Evolutionary conservation across 2,113 vertebrate species (phyloP), one percentile per base, ranked within the genome.

Genomic region (Sinosuthora webbiana): DNA sequence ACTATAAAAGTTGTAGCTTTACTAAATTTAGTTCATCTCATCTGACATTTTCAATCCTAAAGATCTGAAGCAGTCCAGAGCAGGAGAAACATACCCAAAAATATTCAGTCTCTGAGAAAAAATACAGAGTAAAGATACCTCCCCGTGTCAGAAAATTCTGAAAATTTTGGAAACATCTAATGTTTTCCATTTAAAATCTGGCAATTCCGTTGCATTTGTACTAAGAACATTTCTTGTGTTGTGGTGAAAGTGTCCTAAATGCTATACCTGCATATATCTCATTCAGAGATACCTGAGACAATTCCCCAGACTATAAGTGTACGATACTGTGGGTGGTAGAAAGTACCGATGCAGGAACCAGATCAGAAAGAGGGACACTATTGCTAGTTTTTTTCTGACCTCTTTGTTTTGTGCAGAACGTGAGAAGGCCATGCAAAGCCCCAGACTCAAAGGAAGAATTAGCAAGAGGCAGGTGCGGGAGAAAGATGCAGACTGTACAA

Each of bases 251-350:
- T 56, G 7, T 35, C 19, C 20, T 44, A 47, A 27, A n/a, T 5
- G 4, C 9, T 83, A 0, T 35, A 55, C 4, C 7, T 47, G 33
- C 16, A 10, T 30, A 14, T 30, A 11, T 20, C 30, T 15, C 13
- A 68, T 19, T 15, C 27, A 65, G 37, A 91, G 30, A 41, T 8
- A 9, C 13, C 21, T 37, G 50, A 63, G 28, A 30, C 22, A 82
- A 37, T 57, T 20, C 9, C 9, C 5, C 16, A 33, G 12, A 31
- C 3, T 45, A 11, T 62, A 74, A 44, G 7, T 37, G 17, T 53
- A 39, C 18, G 21, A 42, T 13, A 7, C 3, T 11, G 19, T 2
- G 2, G 3, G 10, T 0, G 1, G 7, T 11, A 70, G 31, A 37
- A 6, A 11, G 6, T n/a, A 47, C 4, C 23, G 42, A 33, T n/a